Conservation (phyloP, 1,140 invertebrate species). For the Pogonognathellus flavescens region DNA sequence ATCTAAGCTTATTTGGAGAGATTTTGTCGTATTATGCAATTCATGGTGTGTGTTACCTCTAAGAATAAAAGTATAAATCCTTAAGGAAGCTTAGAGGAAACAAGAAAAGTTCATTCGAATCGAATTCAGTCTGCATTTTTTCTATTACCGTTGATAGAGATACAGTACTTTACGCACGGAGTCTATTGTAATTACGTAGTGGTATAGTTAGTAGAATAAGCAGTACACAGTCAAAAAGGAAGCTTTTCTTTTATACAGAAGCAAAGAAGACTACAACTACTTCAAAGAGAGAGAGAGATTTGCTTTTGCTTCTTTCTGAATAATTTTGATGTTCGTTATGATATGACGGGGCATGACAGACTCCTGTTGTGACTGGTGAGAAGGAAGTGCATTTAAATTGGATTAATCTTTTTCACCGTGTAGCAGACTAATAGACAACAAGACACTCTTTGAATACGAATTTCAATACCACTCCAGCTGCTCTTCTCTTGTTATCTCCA, state of each 20-base stretch:
- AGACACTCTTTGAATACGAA: conserved; percentile 9
- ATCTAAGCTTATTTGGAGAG: too few species aligned
- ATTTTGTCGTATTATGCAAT: too few species aligned
- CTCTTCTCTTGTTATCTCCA: background rate
- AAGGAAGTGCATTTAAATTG: conserved; percentile 47
- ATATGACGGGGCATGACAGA: conserved; percentile 40
- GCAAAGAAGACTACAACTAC: too few species aligned
- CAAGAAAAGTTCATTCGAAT: background rate
- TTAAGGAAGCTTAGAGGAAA: too few species aligned
- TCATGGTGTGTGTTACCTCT: too few species aligned
- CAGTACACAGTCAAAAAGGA: background rate
- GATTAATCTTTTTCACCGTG: conserved; percentile 30
- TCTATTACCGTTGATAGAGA: background rate
- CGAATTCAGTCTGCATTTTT: conserved; percentile 16
- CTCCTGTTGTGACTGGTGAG: conserved; percentile 36
- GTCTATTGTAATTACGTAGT: background rate
- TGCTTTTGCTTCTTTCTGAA: background rate
- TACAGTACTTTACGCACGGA: background rate
- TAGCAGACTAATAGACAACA: conserved; percentile 6
- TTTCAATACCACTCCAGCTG: background rate
- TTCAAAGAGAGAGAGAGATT: too few species aligned
- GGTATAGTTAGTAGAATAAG: background rate
- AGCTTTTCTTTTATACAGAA: background rate
- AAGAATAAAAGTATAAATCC: too few species aligned
- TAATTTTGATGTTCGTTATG: conserved; percentile 20